These are phyloP conservation scores for Orycteropus afer DNA, from an alignment of 2,113 vertebrate species.

Conservation along the genomic window DNA sequence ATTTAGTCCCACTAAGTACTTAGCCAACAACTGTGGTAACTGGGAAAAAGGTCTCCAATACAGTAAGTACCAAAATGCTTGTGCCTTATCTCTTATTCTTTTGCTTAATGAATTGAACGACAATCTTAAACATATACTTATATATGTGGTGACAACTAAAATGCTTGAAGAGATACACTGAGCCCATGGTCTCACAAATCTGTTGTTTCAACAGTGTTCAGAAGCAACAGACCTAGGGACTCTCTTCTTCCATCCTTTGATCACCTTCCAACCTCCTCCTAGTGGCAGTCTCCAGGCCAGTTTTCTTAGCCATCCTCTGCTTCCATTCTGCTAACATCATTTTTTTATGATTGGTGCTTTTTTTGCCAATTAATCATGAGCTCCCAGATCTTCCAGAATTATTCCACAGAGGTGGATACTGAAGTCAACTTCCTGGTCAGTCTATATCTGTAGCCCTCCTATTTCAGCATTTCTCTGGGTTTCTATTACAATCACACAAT, in stretches of 20 bases:
- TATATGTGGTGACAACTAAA: neutral
- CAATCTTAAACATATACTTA: neutral
- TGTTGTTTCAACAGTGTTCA: constrained; percentile 59
- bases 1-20: neutral
- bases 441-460: constrained; percentile 27
- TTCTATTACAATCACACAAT: constrained; percentile 87
- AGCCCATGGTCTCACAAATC: accelerated
- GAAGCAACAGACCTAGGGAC: neutral
- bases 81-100: neutral
- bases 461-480: constrained; percentile 56
- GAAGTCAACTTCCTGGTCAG: constrained; percentile 56
- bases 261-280: neutral
- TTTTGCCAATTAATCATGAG: constrained; percentile 1
- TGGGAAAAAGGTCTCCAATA: neutral
- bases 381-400: constrained; percentile 63
- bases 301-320: neutral
- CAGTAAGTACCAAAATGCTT: neutral
- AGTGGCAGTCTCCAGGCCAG: neutral
- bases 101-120: neutral
- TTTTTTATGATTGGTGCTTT: neutral
- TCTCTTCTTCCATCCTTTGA: neutral
- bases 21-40: neutral
- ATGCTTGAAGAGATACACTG: neutral
- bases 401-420: constrained; percentile 41
- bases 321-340: neutral